phyloP scores from a whole-genome alignment of 1,140 invertebrate species.

The Hyposmocoma kahamanoa region DNA sequence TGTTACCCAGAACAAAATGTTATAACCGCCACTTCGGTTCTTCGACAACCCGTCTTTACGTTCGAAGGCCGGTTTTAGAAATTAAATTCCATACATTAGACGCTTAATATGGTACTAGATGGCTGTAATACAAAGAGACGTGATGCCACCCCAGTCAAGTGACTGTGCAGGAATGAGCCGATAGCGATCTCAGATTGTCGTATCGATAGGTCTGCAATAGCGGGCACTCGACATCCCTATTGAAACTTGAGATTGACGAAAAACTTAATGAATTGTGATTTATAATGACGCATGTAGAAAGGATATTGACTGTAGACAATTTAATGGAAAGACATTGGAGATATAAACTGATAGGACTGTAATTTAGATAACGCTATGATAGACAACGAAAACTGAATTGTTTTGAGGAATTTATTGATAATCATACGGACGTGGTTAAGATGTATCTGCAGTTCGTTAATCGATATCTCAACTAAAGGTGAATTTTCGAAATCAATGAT shows the following conservation, averaged over 20 bases:
- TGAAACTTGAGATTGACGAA: conserved; percentile 65
- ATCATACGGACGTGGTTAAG: too few relatives aligned
- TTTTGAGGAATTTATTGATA: too few relatives aligned
- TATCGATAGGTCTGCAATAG: conserved; percentile 61
- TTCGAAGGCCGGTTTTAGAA: conserved; percentile 39
- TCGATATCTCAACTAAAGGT: too few relatives aligned
- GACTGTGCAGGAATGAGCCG: conserved; percentile 64
- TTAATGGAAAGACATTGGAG: conserved; percentile 19
- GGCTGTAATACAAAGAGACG: conserved; percentile 60
- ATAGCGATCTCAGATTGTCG: conserved; percentile 62
- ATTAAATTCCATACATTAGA: conserved; percentile 69
- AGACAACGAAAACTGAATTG: too few relatives aligned
- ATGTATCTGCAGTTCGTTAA: too few relatives aligned
- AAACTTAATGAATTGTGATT: conserved; percentile 71
- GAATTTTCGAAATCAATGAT: too few relatives aligned
- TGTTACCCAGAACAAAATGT: conserved; percentile 46
- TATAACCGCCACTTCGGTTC: conserved; percentile 47
- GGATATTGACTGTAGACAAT: conserved; percentile 34
- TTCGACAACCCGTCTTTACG: conserved; percentile 40
- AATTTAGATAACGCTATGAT: too few relatives aligned
- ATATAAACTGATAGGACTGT: conserved; percentile 9
- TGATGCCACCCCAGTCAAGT: conserved; percentile 67
- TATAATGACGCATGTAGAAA: conserved; percentile 59
- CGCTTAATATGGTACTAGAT: conserved; percentile 62
- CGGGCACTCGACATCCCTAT: conserved; percentile 66